Base-by-base conservation (phyloP, 2,888 invertebrate genomes). In the Archips xylosteana region DNA sequence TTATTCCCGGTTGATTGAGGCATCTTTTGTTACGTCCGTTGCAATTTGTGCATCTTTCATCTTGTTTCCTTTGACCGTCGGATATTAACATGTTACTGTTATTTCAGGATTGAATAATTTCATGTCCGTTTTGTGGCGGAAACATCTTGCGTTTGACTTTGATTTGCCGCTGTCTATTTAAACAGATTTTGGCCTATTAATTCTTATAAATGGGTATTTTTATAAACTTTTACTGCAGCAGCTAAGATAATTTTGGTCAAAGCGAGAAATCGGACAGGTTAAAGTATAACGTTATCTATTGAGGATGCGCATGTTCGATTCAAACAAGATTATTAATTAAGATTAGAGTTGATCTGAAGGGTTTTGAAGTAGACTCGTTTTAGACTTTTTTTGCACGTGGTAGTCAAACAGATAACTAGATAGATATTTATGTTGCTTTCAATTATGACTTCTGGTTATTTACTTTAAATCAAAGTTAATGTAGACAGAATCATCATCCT, bases 1-100 rank as follows among this genome's bases (percentile, higher is more conserved):
- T 83, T 81, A 79, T 78, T 78, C 73, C 76, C 79, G 81, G 81
- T 81, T 82, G 82, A 82, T 81, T 82, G 81, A 78, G 68, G 72
- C 65, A 32, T 65, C 83, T 78, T 78, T 87, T 88, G 85, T 88
- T 77, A 77, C 59, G 57, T 64, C 42, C 63, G 68, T 59, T 69
- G 74, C 74, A 74, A 70, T 69, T 65, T 54, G 65, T 65, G 74
- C 74, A 65, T 74, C 69, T 74, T 69, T 65, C 63, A 47, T 72
- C 69, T 61, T 34, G 36, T 64, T 65, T 70, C 69, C 68, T 63
- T 68, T 74, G 74, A 70, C 70, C 61, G 54, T 9, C 57, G 34
- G 45, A 60, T 60, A 70, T 74, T 74, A 70, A 69, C 42, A 65
- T 60, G 60, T 64, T 15, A 60, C 61, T 68, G 61, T 62, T 72